Percentiles rank a stretch among this genome's conserved stretches.
phyloP scores from a whole-genome alignment of 37 sponge, comb jelly and placozoan genomes.

The Trichoplax adhaerens region DNA sequence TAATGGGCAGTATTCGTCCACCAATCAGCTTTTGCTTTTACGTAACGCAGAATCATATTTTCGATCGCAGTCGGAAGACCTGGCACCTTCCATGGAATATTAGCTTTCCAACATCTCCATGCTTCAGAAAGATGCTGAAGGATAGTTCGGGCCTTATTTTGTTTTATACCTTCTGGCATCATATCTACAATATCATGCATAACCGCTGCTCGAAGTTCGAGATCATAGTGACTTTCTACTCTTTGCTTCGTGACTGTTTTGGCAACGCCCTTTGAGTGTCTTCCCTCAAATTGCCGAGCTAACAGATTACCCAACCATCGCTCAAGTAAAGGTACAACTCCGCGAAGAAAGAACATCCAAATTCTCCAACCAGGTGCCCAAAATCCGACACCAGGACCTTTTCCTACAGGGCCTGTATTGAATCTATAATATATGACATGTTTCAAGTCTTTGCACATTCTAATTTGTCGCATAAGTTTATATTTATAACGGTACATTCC shows the following conservation, averaged over 20 bases:
- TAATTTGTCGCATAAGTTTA: slow-evolving; percentile 98
- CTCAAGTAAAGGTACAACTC: slow-evolving; percentile 92
- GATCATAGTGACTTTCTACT: slow-evolving; percentile 97
- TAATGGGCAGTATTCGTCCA: slow-evolving; percentile 99
- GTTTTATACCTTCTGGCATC: slow-evolving; percentile 99
- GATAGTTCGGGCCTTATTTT: slow-evolving; percentile 95
- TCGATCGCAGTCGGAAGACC: slow-evolving; percentile 93
- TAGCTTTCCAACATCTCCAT: slow-evolving; percentile 99
- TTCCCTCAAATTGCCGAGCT: slow-evolving; percentile 93
- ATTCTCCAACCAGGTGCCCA: slow-evolving; percentile 98
- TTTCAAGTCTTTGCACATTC: slow-evolving; percentile 99
- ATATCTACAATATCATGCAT: slow-evolving; percentile 99
- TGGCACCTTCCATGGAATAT: slow-evolving; percentile 99
- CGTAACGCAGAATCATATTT: slow-evolving; percentile 99
- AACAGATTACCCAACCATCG: slow-evolving; percentile 98
- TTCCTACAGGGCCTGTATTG: slow-evolving; percentile 99
- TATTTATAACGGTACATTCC: slow-evolving; percentile 99
- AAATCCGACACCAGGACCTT: slow-evolving; percentile 95
- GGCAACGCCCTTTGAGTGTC: slow-evolving; percentile 96
- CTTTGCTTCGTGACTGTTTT: slow-evolving; percentile 99
- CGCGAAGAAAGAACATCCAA: slow-evolving; percentile 95
- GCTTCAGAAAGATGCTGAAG: slow-evolving; percentile 97
- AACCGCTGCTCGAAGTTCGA: slow-evolving; percentile 87
- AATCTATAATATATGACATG: slow-evolving; percentile 99
- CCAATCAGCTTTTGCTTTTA: slow-evolving; percentile 99